These are phyloP conservation scores for Trachythela sp. DNA, from an alignment of 64 coral and sea anemone species.

Conservation along the genomic window DNA sequence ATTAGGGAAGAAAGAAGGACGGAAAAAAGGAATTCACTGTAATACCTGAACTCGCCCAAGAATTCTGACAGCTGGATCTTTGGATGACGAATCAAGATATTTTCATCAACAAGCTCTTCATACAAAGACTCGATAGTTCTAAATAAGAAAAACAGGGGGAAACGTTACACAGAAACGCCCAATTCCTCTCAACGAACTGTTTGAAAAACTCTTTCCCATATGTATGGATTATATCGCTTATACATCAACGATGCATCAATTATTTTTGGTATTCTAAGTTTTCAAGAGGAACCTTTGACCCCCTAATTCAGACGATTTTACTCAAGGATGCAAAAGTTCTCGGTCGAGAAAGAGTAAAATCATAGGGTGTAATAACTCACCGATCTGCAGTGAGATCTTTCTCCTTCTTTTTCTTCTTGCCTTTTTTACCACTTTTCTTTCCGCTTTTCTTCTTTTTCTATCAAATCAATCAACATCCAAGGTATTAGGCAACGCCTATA, in stretches of 20 bases:
- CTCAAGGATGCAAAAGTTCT: no score
- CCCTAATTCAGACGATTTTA: no score
- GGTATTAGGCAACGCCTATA: no score
- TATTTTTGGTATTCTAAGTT: no score
- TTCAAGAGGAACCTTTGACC: no score
- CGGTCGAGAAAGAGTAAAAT: neutral
- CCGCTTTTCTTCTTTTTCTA: slow-evolving; percentile 99
- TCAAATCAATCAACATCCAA: neutral
- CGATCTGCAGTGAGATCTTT: slow-evolving; percentile 94
- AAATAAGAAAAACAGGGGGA: neutral
- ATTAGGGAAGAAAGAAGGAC: no score
- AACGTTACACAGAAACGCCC: neutral
- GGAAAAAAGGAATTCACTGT: neutral
- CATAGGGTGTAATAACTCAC: slow-evolving; percentile 19
- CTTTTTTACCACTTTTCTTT: slow-evolving; percentile 96
- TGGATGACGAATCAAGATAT: slow-evolving; percentile 73
- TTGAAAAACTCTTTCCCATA: no score
- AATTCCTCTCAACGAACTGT: no score
- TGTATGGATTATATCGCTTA: no score
- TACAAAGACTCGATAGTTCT: slow-evolving; percentile 89
- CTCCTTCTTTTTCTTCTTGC: slow-evolving; percentile 97
- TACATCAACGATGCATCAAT: no score
- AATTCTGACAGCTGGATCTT: slow-evolving; percentile 69
- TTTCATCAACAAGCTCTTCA: slow-evolving; percentile 84
- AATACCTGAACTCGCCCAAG: slow-evolving; percentile 80